Evolutionary conservation across 2,888 invertebrate species (phyloP).

Genomic region (Nomada goodeniana): DNA sequence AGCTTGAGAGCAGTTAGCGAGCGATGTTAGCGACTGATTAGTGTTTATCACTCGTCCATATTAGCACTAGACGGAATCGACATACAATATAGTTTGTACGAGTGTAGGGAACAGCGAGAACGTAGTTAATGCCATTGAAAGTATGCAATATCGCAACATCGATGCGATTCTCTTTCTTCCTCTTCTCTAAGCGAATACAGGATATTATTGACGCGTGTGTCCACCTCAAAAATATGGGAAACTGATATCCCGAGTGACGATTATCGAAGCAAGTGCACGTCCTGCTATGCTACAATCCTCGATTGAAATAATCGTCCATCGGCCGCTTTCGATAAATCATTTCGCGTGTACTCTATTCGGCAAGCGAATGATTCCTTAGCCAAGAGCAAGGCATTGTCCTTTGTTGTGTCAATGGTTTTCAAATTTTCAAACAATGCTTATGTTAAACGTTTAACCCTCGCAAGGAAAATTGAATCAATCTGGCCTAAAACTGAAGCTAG

Average conservation of each 20-base stretch:
- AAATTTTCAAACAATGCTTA: no score
- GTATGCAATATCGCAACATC: constrained; percentile 53
- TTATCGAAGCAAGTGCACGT: constrained; percentile 35
- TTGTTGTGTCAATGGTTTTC: background rate
- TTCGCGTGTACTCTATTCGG: background rate
- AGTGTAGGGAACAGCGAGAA: constrained; percentile 19
- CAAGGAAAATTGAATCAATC: no score
- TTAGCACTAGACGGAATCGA: constrained; percentile 49
- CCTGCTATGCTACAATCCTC: constrained; percentile 1
- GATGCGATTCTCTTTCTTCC: constrained; percentile 65
- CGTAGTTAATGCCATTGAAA: constrained; percentile 20
- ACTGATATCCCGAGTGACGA: constrained; percentile 20
- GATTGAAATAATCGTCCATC: constrained; percentile 33
- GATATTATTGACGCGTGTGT: constrained; percentile 31
- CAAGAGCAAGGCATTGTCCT: background rate
- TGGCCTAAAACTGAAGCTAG: no score
- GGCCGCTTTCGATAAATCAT: constrained; percentile 2
- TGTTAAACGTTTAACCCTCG: no score
- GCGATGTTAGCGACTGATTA: constrained; percentile 64
- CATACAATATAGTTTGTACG: constrained; percentile 22
- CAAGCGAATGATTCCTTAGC: constrained; percentile 4
- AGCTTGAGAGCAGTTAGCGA: constrained; percentile 67
- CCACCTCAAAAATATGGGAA: constrained; percentile 16
- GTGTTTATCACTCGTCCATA: constrained; percentile 62
- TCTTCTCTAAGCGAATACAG: constrained; percentile 53